A percentile compares a stretch with the other conserved stretches of the same genome.
phyloP scores from a whole-genome alignment of 2,797 vertebrate species.

The Carcharodon carcharias region DNA sequence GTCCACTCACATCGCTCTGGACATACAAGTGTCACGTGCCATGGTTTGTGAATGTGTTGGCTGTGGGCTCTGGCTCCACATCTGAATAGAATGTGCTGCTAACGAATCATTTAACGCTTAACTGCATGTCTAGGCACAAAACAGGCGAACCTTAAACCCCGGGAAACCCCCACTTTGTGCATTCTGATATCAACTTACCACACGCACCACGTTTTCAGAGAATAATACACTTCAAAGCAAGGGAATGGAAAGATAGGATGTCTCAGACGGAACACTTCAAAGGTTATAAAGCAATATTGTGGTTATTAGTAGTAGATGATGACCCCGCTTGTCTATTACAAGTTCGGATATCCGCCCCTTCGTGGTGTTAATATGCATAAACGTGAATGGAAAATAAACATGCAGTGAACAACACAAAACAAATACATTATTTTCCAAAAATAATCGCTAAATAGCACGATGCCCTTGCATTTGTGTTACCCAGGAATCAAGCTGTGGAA shows the following conservation, averaged over 20 bases:
- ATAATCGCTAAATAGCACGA: neutral
- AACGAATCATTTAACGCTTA: constrained; percentile 22
- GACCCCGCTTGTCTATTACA: neutral
- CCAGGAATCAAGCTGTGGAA: neutral
- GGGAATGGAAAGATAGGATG: neutral
- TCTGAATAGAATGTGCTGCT: constrained; percentile 7
- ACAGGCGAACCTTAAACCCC: neutral
- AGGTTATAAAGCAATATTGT: neutral
- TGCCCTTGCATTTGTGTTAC: neutral
- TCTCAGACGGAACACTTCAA: neutral
- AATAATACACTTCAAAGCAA: neutral
- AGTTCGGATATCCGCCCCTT: constrained; percentile 25
- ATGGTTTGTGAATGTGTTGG: constrained; percentile 1
- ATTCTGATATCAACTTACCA: neutral
- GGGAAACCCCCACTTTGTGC: neutral
- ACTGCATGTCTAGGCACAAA: neutral
- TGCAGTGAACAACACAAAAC: neutral
- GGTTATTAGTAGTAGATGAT: neutral
- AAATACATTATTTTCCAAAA: neutral
- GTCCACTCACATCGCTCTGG: neutral
- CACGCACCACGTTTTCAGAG: neutral
- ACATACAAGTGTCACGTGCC: constrained; percentile 20
- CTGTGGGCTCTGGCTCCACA: neutral
- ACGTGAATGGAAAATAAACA: constrained; percentile 1
- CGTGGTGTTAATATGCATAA: neutral